Conservation (phyloP, 2,797 vertebrate species). For the Crenichthys baileyi region DNA sequence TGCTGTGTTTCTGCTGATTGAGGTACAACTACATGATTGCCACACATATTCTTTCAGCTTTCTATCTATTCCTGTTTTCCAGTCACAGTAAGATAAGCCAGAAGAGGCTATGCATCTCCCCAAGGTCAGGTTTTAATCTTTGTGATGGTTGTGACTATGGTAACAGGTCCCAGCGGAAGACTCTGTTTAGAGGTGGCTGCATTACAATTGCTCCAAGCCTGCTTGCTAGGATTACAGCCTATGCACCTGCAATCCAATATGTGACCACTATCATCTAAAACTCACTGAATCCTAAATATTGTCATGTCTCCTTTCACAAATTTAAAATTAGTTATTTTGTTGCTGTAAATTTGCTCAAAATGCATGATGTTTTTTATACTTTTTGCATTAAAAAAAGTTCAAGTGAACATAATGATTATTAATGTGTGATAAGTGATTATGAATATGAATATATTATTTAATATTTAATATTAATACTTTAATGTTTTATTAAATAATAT, state of each 20-base stretch:
- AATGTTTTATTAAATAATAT: too few relatives aligned
- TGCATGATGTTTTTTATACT: background rate
- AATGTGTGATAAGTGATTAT: too few relatives aligned
- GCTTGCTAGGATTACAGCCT: slow-evolving; percentile 24
- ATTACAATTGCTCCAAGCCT: slow-evolving; percentile 32
- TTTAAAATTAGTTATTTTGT: background rate
- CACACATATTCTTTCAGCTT: slow-evolving; percentile 50
- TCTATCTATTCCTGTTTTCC: slow-evolving; percentile 21
- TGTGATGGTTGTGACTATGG: slow-evolving; percentile 81
- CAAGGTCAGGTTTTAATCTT: slow-evolving; percentile 51
- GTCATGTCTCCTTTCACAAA: too few relatives aligned
- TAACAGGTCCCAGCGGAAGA: slow-evolving; percentile 71
- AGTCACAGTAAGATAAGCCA: slow-evolving; percentile 55
- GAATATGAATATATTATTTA: too few relatives aligned
- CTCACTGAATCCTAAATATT: too few relatives aligned
- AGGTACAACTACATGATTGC: slow-evolving; percentile 47
- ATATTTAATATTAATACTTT: too few relatives aligned
- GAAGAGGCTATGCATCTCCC: slow-evolving; percentile 57
- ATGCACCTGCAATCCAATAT: slow-evolving; percentile 16
- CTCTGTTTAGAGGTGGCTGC: slow-evolving; percentile 52
- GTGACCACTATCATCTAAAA: too few relatives aligned
- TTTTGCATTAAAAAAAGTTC: slow-evolving; percentile 9
- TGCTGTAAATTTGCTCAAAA: background rate
- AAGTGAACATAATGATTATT: background rate
- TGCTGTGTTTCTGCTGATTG: slow-evolving; percentile 32